phyloP scores from a whole-genome alignment of 2,888 invertebrate species.

The Tineola bisselliella region DNA sequence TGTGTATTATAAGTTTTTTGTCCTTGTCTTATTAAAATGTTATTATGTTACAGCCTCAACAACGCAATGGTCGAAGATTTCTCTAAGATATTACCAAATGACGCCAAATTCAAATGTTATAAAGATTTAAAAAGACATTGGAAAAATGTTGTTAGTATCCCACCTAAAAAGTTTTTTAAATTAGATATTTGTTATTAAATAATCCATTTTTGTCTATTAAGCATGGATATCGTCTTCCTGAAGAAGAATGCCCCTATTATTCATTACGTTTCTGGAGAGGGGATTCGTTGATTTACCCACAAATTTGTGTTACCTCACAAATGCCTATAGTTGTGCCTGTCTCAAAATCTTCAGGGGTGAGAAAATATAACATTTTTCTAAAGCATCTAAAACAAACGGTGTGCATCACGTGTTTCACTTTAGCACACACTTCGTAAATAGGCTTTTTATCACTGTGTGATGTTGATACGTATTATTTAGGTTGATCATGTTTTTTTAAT shows the following conservation, averaged over 20 bases:
- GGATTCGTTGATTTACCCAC: conserved; percentile 50
- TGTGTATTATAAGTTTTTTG: no score
- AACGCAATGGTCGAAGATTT: conserved; percentile 44
- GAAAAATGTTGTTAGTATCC: conserved; percentile 58
- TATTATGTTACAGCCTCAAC: conserved; percentile 34
- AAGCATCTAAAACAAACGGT: no score
- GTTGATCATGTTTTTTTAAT: no score
- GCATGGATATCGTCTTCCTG: conserved; percentile 56
- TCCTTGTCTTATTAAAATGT: not conserved
- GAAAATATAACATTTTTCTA: conserved; percentile 6
- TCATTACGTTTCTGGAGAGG: conserved; percentile 53
- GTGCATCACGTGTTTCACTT: no score
- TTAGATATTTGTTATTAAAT: not conserved
- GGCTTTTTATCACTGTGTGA: no score
- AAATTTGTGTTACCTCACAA: conserved; percentile 37
- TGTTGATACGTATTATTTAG: no score
- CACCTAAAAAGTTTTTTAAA: not conserved
- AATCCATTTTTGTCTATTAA: conserved; percentile 18
- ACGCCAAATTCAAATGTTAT: conserved; percentile 43
- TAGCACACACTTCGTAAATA: no score
- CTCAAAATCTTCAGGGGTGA: conserved; percentile 37
- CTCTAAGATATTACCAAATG: conserved; percentile 29
- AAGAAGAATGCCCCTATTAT: conserved; percentile 40
- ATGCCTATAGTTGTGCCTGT: conserved; percentile 46
- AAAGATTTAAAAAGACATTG: conserved; percentile 61